Base-by-base conservation (phyloP, 2,113 vertebrate species). In the Archocentrus centrarchus region DNA sequence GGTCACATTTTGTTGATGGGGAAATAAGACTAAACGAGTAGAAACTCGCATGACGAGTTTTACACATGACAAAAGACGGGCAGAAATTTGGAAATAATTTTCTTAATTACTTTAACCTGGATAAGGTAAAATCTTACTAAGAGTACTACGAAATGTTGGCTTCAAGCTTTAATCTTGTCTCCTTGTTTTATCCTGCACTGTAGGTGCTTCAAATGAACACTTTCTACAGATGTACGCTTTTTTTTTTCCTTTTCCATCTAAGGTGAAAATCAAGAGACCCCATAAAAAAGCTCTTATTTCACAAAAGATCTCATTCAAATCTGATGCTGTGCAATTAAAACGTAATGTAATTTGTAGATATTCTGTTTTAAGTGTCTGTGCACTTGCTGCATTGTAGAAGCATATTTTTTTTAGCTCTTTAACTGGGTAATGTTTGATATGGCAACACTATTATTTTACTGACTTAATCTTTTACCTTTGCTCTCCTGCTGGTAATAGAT, bases 1-100 rank as follows among this genome's bases (percentile, higher is more conserved):
- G 68, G 82, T 64, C 50, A 63, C 9, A 59, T 41, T 82, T 89
- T 73, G 75, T 85, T 82, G 41, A 80, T 50, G 50, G 35, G 70
- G 39, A 50, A 83, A 55, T n/a, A 55, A 68, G 22, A 47, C 22
- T 18, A 47, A 68, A 68, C 27, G 44, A 47, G 64, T 50, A 30
- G 41, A 68, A 53, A 18, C 47, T 18, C 47, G 9, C 37, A 9
- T 39, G 37, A 39, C 8, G 17, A 6, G 39, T 27, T 68, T 68
- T 47, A 68, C 14, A 22, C 41, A 44, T 17, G 24, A 24, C n/a
- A 66, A 44, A 55, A 55, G 50, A 55, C 20, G 7, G 7, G 50
- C 7, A 18, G 17, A 0, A n/a, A 20, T 55, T 55, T 10, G 53
- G 20, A 15, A 50, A 15, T 17, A 17, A 15, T 15, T 47, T 47